These are phyloP conservation scores for Drosophila chauvacae DNA, from an alignment of 1,140 invertebrate genomes.

Conservation along the genomic window DNA sequence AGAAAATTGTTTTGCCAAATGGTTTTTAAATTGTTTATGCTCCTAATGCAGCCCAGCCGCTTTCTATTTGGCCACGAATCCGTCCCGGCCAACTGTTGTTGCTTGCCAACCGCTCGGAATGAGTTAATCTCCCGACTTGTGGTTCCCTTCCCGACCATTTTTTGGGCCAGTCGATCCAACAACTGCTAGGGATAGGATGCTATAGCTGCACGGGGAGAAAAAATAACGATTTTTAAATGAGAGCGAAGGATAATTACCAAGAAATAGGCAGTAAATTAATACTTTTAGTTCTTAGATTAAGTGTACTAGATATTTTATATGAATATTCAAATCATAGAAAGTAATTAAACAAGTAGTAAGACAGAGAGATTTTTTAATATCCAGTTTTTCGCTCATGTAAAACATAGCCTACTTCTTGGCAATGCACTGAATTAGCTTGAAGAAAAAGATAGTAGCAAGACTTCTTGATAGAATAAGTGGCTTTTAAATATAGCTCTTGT, in stretches of 20 bases:
- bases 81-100: constrained; percentile 66
- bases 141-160: constrained; percentile 48
- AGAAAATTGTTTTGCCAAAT: constrained; percentile 83
- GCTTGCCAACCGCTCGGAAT: constrained; percentile 59
- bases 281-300: neutral
- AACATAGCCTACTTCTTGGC: neutral
- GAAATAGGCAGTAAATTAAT: neutral
- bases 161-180: constrained; percentile 60
- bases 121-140: constrained; percentile 66
- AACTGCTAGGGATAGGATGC: constrained; percentile 53
- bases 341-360: neutral
- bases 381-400: neutral
- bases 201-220: neutral
- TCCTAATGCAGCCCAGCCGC: constrained; percentile 57
- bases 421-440: neutral
- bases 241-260: neutral
- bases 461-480: neutral
- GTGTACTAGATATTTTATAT: neutral
- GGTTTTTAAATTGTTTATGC: constrained; percentile 81
- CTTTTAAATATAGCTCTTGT: neutral
- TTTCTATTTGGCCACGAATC: constrained; percentile 62
- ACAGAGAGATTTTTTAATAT: neutral
- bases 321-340: neutral
- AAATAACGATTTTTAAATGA: neutral
- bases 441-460: no score